A percentile compares a stretch with the other conserved stretches of the same genome.
phyloP scores from a whole-genome alignment of 2,797 vertebrate genomes.

The Mormyrus proboscirostris region DNA sequence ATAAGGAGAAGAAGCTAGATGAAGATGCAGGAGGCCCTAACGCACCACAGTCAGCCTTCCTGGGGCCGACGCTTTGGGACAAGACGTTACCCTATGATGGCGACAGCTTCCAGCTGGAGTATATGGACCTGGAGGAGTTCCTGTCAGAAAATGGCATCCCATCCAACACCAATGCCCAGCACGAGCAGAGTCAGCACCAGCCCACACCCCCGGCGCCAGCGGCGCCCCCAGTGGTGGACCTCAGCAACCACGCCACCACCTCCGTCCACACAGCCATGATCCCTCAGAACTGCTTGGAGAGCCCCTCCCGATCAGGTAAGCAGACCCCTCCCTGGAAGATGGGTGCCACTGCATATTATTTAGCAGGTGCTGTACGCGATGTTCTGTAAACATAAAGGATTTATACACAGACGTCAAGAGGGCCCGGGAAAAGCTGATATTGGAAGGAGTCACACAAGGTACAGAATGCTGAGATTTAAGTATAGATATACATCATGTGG shows the following conservation, averaged over 20 bases:
- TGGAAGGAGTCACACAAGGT: background rate
- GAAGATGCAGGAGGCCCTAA: constrained; percentile 67
- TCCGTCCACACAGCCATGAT: constrained; percentile 71
- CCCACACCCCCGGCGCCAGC: constrained; percentile 54
- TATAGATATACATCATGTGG: background rate
- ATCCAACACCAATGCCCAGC: constrained; percentile 70
- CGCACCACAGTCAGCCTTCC: constrained; percentile 88
- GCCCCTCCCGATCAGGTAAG: constrained; percentile 79
- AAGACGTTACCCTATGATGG: constrained; percentile 94
- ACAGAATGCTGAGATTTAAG: background rate
- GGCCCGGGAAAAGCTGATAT: background rate
- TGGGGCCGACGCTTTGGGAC: constrained; percentile 96
- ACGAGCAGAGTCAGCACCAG: constrained; percentile 66
- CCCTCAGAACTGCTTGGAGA: constrained; percentile 77
- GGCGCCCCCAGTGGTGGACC: constrained; percentile 77
- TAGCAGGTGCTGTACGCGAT: background rate
- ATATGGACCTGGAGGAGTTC: constrained; percentile 99
- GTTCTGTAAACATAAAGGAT: background rate
- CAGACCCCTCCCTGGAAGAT: background rate
- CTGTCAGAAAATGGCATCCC: constrained; percentile 95
- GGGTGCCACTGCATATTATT: background rate
- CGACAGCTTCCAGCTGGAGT: constrained; percentile 96
- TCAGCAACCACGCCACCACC: constrained; percentile 78
- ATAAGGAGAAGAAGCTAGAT: constrained; percentile 87
- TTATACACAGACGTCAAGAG: background rate